Conservation (phyloP, 2,888 invertebrate genomes). For the Synergus itoensis region DNA sequence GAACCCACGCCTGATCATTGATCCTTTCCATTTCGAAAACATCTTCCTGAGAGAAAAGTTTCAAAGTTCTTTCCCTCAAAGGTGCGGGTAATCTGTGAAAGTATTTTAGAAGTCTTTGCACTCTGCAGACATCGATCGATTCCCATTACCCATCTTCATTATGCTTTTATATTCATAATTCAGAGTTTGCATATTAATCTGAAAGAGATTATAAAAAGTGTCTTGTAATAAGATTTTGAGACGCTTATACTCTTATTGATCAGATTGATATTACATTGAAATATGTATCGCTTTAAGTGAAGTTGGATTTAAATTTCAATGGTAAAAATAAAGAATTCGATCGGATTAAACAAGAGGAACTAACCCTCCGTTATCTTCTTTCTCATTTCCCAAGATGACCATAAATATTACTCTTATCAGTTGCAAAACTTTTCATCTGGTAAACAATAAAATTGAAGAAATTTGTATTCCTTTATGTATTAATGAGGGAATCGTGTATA, state of each 20-base stretch:
- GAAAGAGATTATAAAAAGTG: not conserved
- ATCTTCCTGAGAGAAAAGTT: constrained; percentile 13
- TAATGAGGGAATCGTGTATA: too few relatives aligned
- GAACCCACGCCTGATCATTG: constrained; percentile 11
- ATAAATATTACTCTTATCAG: not conserved
- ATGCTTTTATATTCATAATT: constrained; percentile 2
- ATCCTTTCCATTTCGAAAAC: constrained; percentile 19
- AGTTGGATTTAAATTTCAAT: not conserved
- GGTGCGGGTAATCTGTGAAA: constrained; percentile 29
- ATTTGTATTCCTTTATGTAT: too few relatives aligned
- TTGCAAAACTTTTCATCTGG: not conserved
- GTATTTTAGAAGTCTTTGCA: constrained; percentile 26
- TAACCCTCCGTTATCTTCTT: not conserved
- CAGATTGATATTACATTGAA: not conserved
- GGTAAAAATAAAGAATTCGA: not conserved
- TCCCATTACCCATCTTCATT: constrained; percentile 32
- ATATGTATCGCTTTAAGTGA: not conserved
- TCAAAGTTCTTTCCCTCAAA: constrained; percentile 14
- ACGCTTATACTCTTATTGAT: not conserved
- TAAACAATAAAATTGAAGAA: not conserved
- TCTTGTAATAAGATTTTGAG: not conserved
- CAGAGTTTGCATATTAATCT: constrained; percentile 19
- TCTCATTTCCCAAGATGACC: not conserved
- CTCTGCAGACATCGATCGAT: constrained; percentile 29
- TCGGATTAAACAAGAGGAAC: not conserved